phyloP scores from a whole-genome alignment of 2,888 invertebrate species.

The Dynastes tityus region DNA sequence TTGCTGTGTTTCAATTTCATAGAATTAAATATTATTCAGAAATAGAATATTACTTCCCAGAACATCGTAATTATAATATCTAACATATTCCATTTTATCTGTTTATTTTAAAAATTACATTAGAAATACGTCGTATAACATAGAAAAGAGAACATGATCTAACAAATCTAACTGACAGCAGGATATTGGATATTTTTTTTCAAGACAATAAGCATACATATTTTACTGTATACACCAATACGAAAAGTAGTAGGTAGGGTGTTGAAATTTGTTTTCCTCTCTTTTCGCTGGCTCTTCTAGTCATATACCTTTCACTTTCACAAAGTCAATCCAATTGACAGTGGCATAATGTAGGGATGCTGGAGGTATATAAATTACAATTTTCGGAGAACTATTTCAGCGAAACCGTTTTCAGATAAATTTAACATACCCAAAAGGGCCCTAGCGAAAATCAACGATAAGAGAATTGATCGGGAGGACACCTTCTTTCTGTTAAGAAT shows the following conservation, averaged over 20 bases:
- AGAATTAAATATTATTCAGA: no score
- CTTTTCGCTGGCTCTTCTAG: not conserved
- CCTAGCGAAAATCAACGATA: no score
- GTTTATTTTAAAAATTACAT: no score
- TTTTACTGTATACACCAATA: not conserved
- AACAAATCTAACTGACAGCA: conserved; percentile 7
- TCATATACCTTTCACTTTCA: conserved; percentile 29
- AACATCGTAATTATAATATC: no score
- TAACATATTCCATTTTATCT: not conserved
- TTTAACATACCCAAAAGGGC: not conserved
- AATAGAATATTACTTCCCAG: no score
- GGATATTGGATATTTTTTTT: conserved; percentile 8
- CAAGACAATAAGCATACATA: conserved; percentile 13
- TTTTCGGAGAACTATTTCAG: conserved; percentile 11
- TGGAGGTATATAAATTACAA: conserved; percentile 36
- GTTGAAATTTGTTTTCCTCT: conserved; percentile 29
- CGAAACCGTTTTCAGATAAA: conserved; percentile 5
- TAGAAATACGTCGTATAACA: no score
- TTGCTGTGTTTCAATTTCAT: not conserved
- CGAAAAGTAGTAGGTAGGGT: not conserved
- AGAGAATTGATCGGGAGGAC: no score
- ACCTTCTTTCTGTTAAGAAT: no score
- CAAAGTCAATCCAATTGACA: conserved; percentile 42
- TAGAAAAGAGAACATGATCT: not conserved
- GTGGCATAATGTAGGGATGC: conserved; percentile 7